Evolutionary conservation across 1,140 invertebrate species (phyloP), one percentile per base, ranked within the genome.

Genomic region (Lordiphosa stackelbergi): DNA sequence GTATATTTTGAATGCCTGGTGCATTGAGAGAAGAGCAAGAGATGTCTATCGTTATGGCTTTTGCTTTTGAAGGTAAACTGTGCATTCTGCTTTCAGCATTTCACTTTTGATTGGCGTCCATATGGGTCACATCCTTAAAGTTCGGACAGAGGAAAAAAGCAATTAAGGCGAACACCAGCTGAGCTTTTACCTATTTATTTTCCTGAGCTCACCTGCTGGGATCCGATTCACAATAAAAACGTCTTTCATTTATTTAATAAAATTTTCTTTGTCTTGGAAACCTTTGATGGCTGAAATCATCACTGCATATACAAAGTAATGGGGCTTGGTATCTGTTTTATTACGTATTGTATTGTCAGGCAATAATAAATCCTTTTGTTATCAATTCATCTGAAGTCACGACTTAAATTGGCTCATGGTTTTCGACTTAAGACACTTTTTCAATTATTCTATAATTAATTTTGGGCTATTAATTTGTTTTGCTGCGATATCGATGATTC

Each of bases 61-160:
- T 12, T 55, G 53, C 75, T 61, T 54, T 79, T 81, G 75, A 79
- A 79, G 75, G 75, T 81, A 83, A 71, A 43, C 59, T 66, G 49
- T 59, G 13, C 45, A 28, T 12, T 48, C n/a, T 37, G 10, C 45
- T 38, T 16, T 13, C 41, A 64, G 10, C 45, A 45, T 81, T 83
- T 79, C 75, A 83, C 75, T 79, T 81, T 79, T 79, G 71, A 74
- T 74, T 74, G 55, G 66, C 55, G 54, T 53, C 41, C 41, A 62
- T 52, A 52, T 79, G 66, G 74, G 74, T 79, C 74, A 79, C 42
- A 54, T 65, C 11, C 64, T 74, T 74, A 41, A 79, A 73, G 64
- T 56, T 58, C 53, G 41, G 10, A 9, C 55, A 42, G 6, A 7
- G 38, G 65, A 10, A 56, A 58, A 46, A 73, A 49, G 53, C 74